Percentiles rank a stretch among this genome's conserved stretches.
Evolutionary conservation across 2,888 invertebrate species (phyloP).

Genomic region (Tinea trinotella): DNA sequence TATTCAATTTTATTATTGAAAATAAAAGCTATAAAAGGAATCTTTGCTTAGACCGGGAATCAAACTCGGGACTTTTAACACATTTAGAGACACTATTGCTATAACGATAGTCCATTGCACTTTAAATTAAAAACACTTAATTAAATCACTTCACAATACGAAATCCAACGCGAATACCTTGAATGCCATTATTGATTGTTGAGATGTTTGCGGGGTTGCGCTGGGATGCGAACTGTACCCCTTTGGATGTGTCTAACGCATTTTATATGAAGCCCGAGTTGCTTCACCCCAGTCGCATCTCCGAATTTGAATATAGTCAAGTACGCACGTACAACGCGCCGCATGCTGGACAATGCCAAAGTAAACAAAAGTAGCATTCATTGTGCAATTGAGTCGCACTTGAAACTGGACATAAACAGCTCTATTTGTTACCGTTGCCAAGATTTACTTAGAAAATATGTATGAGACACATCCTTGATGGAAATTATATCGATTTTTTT

Average conservation of each 20-base stretch:
- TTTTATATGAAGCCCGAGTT: conserved; percentile 37
- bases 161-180: conserved; percentile 51
- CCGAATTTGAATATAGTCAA: conserved; percentile 72
- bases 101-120: conserved; percentile 25
- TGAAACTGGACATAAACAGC: conserved; percentile 13
- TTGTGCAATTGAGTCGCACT: conserved; percentile 51
- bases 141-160: conserved; percentile 24
- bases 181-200: conserved; percentile 51
- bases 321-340: conserved; percentile 65
- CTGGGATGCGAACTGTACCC: conserved; percentile 56
- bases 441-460: neutral
- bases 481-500: neutral
- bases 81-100: neutral
- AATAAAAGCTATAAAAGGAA: too few relatives aligned
- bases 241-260: conserved; percentile 45
- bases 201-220: conserved; percentile 53
- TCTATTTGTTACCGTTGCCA: neutral
- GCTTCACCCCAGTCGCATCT: conserved; percentile 67
- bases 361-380: conserved; percentile 54
- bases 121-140: conserved; percentile 25
- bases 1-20: too few relatives aligned
- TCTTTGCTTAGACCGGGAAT: too few relatives aligned
- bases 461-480: too few relatives aligned
- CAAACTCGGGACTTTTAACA: too few relatives aligned
- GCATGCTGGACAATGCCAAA: conserved; percentile 61